Evolutionary conservation across 2,797 vertebrate genomes (phyloP).

Genomic region (Heteromormyrus szaboi): DNA sequence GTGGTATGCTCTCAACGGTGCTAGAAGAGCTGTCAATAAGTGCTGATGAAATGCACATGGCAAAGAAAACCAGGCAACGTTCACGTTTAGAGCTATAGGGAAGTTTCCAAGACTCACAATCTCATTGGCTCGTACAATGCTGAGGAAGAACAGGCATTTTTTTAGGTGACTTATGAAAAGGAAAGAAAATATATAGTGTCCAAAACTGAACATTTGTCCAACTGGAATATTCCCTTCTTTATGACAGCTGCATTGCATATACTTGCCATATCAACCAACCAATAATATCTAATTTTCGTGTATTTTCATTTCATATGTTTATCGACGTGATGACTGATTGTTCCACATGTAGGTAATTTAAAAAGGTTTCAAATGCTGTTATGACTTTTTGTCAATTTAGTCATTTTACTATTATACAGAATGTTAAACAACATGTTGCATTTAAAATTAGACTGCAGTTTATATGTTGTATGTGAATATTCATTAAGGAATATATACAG

Average conservation of each 20-base stretch:
- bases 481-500: neutral
- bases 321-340: neutral
- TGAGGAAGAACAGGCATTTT: neutral
- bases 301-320: neutral
- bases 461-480: neutral
- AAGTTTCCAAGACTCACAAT: neutral
- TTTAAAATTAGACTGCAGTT: neutral
- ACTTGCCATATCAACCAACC: neutral
- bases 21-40: neutral
- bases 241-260: neutral
- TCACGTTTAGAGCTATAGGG: neutral
- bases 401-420: neutral
- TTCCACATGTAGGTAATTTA: neutral
- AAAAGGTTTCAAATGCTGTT: neutral
- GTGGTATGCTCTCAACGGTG: neutral
- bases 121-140: neutral
- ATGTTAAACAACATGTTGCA: neutral
- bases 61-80: neutral
- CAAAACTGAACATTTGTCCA: neutral
- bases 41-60: conserved; percentile 1
- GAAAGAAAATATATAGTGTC: neutral
- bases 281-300: neutral
- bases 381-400: neutral
- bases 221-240: neutral
- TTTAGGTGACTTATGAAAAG: neutral